phyloP scores from a whole-genome alignment of 2,113 vertebrate species.

The Mormoops blainvillei region DNA sequence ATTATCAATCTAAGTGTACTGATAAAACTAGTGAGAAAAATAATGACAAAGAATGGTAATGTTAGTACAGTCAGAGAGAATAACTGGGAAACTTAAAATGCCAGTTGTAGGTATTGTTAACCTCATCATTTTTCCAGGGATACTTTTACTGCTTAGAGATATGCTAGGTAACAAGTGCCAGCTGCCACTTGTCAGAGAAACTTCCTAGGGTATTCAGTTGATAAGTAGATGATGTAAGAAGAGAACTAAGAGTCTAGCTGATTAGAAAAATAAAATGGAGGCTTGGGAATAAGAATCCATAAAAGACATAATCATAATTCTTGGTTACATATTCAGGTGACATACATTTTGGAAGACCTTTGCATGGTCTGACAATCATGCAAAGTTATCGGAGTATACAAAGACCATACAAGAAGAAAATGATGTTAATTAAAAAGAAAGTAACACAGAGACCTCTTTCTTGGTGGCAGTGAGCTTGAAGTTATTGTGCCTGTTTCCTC shows the following conservation, averaged over 20 bases:
- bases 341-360: slow-evolving; percentile 27
- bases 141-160: neutral
- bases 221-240: neutral
- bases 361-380: neutral
- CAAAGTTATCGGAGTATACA: neutral
- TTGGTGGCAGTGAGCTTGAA: neutral
- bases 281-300: neutral
- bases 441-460: neutral
- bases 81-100: neutral
- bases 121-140: neutral
- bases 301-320: neutral
- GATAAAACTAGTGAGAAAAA: neutral
- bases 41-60: neutral
- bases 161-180: neutral
- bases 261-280: neutral
- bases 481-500: neutral
- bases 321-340: slow-evolving; percentile 11
- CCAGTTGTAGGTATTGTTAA: neutral
- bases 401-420: neutral
- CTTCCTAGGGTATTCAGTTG: neutral
- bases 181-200: neutral
- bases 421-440: neutral
- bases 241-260: neutral
- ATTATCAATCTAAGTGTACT: neutral
- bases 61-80: neutral